These are phyloP conservation scores for Dendrocincla fuliginosa DNA, from an alignment of 2,797 vertebrate genomes.

Conservation along the genomic window DNA sequence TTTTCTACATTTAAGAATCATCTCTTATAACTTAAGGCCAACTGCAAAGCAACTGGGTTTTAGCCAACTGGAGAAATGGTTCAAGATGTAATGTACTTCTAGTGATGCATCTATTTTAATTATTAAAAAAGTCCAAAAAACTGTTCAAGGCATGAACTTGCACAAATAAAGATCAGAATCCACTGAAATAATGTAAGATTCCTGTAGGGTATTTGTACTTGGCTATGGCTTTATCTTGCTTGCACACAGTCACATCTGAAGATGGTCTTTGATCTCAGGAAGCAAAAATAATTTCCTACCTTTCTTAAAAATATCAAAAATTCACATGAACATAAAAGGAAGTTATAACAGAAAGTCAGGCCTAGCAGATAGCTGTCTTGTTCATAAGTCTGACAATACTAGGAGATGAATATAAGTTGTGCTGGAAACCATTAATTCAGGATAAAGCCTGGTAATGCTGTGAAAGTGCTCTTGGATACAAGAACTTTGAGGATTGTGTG, in stretches of 20 bases:
- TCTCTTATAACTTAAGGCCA: background rate
- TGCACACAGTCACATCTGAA: background rate
- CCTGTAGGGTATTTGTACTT: background rate
- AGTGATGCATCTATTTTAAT: background rate
- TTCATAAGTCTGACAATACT: background rate
- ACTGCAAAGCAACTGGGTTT: background rate
- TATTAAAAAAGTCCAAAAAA: background rate
- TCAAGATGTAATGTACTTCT: background rate
- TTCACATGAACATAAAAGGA: background rate
- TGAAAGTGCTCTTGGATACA: background rate
- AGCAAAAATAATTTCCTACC: background rate
- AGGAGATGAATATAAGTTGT: background rate
- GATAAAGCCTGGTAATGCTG: background rate
- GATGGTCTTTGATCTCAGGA: background rate
- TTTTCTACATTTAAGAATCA: background rate
- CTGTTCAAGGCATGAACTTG: background rate
- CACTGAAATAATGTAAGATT: background rate
- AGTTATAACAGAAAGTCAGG: background rate
- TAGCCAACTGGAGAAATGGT: background rate
- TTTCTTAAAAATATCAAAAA: constrained; percentile 1
- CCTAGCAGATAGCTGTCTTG: background rate
- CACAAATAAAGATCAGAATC: background rate
- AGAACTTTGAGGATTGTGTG: background rate
- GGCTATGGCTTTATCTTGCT: background rate
- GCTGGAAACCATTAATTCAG: background rate